Conservation (phyloP, 2,113 vertebrate species). For the Aegotheles bennettii region DNA sequence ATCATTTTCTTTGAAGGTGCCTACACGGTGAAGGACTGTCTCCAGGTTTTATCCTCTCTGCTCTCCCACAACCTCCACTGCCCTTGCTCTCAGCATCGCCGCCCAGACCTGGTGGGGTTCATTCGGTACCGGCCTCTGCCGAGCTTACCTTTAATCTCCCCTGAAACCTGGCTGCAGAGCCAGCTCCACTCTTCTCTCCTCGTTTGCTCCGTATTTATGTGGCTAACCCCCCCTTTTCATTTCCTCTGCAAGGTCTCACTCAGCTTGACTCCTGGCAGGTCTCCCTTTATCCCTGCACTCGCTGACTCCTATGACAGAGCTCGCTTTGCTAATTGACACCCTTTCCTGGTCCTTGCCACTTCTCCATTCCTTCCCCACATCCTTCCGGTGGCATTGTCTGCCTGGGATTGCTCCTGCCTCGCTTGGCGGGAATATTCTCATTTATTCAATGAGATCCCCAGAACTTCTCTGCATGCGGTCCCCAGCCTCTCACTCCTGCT, state of each 20-base stretch:
- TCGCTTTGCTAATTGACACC: neutral
- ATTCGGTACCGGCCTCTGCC: rapidly evolving
- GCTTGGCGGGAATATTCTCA: rapidly evolving
- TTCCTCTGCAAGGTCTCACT: conserved; percentile 31
- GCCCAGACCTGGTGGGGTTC: rapidly evolving
- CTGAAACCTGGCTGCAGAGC: neutral
- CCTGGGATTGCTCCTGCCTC: neutral
- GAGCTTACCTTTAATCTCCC: neutral
- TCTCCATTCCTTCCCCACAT: neutral
- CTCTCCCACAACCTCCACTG: neutral
- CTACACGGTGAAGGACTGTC: neutral
- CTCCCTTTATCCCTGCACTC: neutral
- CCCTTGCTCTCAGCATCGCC: rapidly evolving
- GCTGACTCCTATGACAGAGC: neutral
- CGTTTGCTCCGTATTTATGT: neutral
- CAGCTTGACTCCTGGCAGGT: conserved; percentile 47
- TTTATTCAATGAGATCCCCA: neutral
- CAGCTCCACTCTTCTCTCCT: neutral
- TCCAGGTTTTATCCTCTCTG: neutral
- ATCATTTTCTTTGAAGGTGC: neutral
- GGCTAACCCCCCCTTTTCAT: neutral
- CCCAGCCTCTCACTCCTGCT: neutral
- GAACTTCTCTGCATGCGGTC: rapidly evolving
- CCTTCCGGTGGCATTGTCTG: neutral
- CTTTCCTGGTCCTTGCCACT: rapidly evolving